phyloP scores from a whole-genome alignment of 2,888 invertebrate genomes.

The Pandemis corylana region DNA sequence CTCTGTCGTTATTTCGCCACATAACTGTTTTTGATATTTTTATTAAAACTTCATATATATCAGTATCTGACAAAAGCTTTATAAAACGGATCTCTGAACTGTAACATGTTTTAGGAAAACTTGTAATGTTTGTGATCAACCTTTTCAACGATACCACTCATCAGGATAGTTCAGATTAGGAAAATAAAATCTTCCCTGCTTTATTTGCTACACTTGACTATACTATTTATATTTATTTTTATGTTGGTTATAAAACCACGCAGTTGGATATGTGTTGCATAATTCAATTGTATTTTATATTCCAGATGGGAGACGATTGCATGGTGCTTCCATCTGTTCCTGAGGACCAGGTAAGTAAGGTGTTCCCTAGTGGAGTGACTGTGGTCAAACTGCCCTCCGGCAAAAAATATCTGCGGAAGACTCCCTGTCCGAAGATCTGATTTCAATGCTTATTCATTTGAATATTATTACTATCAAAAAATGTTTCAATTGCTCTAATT shows the following conservation, averaged over 20 bases:
- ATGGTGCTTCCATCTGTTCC: constrained; percentile 95
- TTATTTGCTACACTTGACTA: too few species aligned
- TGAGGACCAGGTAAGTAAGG: constrained; percentile 87
- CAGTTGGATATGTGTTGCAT: background rate
- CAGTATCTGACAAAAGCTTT: too few species aligned
- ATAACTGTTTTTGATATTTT: too few species aligned
- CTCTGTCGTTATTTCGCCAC: too few species aligned
- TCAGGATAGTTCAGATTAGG: too few species aligned
- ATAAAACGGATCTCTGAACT: too few species aligned
- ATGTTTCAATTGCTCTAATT: background rate
- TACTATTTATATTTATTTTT: too few species aligned
- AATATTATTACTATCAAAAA: background rate
- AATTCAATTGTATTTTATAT: constrained; percentile 46
- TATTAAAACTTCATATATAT: too few species aligned
- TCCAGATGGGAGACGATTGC: constrained; percentile 91
- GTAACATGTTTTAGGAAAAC: too few species aligned
- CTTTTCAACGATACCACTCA: too few species aligned
- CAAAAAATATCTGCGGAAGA: constrained; percentile 91
- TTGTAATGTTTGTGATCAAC: too few species aligned
- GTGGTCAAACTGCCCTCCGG: constrained; percentile 92
- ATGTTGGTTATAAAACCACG: background rate
- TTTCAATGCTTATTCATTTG: background rate
- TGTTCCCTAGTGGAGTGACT: constrained; percentile 90
- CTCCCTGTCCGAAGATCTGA: constrained; percentile 83
- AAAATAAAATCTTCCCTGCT: too few species aligned